Evolutionary conservation across 2,888 invertebrate species (phyloP), one percentile per base, ranked within the genome.

Genomic region (Xylocampa areola): DNA sequence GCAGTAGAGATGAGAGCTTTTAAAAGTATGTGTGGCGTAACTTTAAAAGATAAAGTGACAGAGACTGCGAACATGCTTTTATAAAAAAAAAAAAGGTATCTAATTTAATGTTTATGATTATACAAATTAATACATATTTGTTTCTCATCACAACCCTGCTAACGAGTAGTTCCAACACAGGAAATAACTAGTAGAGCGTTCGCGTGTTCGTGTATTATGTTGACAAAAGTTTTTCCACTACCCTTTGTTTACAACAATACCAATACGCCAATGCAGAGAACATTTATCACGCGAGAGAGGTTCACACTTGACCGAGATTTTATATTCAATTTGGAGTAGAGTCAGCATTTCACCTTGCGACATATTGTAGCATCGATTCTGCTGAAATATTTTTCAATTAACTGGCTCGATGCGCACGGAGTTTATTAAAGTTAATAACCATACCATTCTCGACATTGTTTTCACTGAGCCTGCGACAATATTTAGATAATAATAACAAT

Each of bases 371-470:
- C 53, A 54, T 67, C 60, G 62, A 71, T 67, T 53, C 59, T 73
- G 60, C 49, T 76, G 77, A 79, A 78, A 80, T 81, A 76, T 79
- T 82, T 84, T 82, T 72, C 81, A 85, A 84, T 84, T 81, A 82
- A 81, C 71, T 62, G 77, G 78, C 66, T 79, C 79, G 61, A 70
- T 78, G 73, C 66, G 64, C 71, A 52, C 66, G 45, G 47, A 73
- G 62, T 80, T 71, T 77, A 80, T 83, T 80, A 79, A 79, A 82
- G 63, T 79, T 80, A 77, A 81, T 78, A 76, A 72, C 63, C 68
- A 68, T 68, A 58, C 59, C 72, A 69, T 60, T 54, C 51, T 51
- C 51, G 61, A 48, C 66, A 25, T 61, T 73, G 63, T 68, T 65
- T 66, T 58, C 63, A 72, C 52, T 53, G 51, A 62, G 49, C 45